Conservation (phyloP, 92 coral and sea anemone species). For the Porites lobata region DNA sequence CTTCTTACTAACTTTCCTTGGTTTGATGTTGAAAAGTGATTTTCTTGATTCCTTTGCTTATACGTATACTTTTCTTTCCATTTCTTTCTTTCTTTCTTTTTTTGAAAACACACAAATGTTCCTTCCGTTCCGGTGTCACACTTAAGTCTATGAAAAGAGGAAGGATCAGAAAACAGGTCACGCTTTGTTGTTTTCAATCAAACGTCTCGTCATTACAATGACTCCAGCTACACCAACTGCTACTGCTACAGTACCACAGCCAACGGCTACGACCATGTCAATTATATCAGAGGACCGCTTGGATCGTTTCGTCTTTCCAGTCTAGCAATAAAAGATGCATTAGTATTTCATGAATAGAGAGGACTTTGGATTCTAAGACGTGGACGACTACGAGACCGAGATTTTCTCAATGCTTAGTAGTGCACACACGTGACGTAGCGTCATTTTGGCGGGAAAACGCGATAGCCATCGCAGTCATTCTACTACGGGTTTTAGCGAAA, state of each 20-base stretch:
- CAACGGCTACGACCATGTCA: constrained; percentile 92
- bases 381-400: too few species aligned
- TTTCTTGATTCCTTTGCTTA: not conserved
- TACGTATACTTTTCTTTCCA: not conserved
- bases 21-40: not conserved
- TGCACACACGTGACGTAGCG: too few species aligned
- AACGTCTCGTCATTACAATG: constrained; percentile 91
- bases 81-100: not conserved
- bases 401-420: too few species aligned
- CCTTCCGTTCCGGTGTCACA: too few species aligned
- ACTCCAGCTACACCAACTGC: constrained; percentile 97
- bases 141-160: too few species aligned
- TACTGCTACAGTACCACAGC: constrained; percentile 89
- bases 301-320: constrained; percentile 82
- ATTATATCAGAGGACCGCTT: constrained; percentile 92
- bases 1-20: too few species aligned
- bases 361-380: too few species aligned
- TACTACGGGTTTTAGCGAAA: too few species aligned
- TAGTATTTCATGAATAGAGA: not conserved
- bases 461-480: too few species aligned
- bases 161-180: not conserved
- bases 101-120: too few species aligned
- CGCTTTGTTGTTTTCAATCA: constrained; percentile 77
- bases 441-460: too few species aligned
- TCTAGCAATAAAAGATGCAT: constrained; percentile 33